Evolutionary conservation across 2,113 vertebrate genomes (phyloP).

Genomic region (Thinocorus orbignyianus): DNA sequence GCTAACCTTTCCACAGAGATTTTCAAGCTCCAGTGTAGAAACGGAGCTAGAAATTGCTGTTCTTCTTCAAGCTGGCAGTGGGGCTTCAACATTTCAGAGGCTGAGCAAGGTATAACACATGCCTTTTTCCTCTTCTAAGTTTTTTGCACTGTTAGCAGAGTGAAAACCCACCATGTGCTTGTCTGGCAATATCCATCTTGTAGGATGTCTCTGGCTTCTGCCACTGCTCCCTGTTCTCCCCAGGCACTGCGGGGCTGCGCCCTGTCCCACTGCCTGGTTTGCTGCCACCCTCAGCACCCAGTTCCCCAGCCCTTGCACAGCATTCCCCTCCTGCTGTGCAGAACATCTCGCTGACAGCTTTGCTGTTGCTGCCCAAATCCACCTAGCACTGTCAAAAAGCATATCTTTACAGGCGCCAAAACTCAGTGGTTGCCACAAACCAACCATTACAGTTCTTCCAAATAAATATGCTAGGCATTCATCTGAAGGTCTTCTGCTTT

Average conservation of each 20-base stretch:
- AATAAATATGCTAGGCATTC: background rate
- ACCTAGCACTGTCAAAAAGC: background rate
- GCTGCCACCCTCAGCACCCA: accelerated
- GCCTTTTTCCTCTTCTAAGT: background rate
- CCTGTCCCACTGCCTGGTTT: background rate
- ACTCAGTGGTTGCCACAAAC: background rate
- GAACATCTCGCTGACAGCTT: too few species aligned
- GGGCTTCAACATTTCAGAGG: background rate
- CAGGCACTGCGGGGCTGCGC: accelerated
- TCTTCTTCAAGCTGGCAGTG: background rate
- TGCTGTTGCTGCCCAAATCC: background rate
- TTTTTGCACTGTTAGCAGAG: background rate
- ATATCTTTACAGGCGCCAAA: background rate
- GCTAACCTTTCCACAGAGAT: background rate
- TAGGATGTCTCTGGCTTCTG: too few species aligned
- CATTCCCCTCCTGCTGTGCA: background rate
- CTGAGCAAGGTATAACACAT: background rate
- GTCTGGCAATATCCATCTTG: accelerated
- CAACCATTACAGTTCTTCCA: background rate
- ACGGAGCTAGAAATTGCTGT: background rate
- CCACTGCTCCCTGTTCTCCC: background rate
- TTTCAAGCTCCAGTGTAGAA: background rate
- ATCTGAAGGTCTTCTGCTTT: background rate
- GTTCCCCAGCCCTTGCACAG: too few species aligned
- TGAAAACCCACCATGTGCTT: background rate